Evolutionary conservation across 2,113 vertebrate genomes (phyloP), one percentile per base, ranked within the genome.

Genomic region (Coryphaenoides rupestris): DNA sequence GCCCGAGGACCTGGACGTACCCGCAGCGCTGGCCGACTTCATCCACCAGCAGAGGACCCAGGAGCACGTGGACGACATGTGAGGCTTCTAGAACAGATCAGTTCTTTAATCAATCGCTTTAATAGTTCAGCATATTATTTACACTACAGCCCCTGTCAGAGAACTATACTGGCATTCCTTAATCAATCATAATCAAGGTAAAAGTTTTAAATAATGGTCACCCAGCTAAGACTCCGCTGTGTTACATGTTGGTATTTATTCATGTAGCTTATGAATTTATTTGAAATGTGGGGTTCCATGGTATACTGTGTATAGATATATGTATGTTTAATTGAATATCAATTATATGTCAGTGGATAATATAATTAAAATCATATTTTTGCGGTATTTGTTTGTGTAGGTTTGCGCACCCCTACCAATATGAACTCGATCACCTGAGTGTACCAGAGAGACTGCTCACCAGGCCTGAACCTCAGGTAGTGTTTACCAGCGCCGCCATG

Each of bases 391-490:
- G 24, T 62, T 40, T 21, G 12, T 73, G 0, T 52, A 99, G 96
- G 94, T 95, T 95, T 89, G 91, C 92, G 58, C 97, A 99, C 58
- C 97, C 96, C 4, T 99, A 98, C 69, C 94, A 95, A 7, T 93
- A 95, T 78, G 97, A 99, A 58, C 69, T 99, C 52, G 93, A 98
- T 33, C 94, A 91, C 83, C 91, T 96, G 57, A 84, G 81, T 9
- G 77, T 92, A 57, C 75, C 90, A 19, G 94, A 94, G n/a, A 83
- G 14, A 24, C 81, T 93, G 57, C 83, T 93, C 10, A 79, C 87
- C 19, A 96, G 93, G 70, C 91, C 93, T 24, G 89, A 94, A 9
- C 88, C 91, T 15, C 93, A 97, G 93, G 97, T 95, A 60, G n/a
- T n/a, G n/a, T n/a, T n/a, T n/a, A n/a, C n/a, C n/a, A n/a, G n/a